These are phyloP conservation scores for Margaritifera margaritifera DNA, from an alignment of 2,888 invertebrate genomes.

Conservation along the genomic window DNA sequence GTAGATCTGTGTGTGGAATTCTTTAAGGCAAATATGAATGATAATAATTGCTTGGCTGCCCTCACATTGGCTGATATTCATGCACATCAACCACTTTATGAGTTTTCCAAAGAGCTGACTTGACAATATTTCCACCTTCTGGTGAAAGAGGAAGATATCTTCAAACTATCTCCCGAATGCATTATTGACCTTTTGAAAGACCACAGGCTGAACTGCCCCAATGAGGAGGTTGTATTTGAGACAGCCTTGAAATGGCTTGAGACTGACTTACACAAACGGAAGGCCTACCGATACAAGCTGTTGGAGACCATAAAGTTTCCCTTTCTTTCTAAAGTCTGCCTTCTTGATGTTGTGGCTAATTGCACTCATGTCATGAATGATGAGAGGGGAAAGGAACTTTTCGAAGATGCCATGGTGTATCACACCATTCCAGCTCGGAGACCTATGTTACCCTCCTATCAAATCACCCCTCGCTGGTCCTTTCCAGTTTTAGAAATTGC, in stretches of 20 bases:
- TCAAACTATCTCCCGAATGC: constrained; percentile 57
- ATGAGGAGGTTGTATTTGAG: constrained; percentile 60
- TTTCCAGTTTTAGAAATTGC: constrained; percentile 56
- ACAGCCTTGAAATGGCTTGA: constrained; percentile 60
- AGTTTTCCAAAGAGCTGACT: constrained; percentile 56
- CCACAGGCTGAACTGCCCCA: constrained; percentile 51
- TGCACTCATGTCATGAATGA: constrained; percentile 49
- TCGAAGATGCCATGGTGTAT: constrained; percentile 59
- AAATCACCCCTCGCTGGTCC: constrained; percentile 60
- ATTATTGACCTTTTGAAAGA: constrained; percentile 58
- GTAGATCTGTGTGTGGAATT: constrained; percentile 55
- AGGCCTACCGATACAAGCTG: constrained; percentile 43
- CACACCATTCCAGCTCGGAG: constrained; percentile 61
- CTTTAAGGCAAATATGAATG: constrained; percentile 61
- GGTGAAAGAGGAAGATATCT: constrained; percentile 60
- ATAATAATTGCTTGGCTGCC: constrained; percentile 62
- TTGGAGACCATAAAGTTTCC: constrained; percentile 64
- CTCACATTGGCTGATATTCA: constrained; percentile 62
- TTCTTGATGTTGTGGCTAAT: constrained; percentile 56
- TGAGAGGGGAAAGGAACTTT: constrained; percentile 54
- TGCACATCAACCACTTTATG: constrained; percentile 58
- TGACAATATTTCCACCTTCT: constrained; percentile 57
- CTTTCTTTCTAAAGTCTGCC: constrained; percentile 52
- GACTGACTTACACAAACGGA: constrained; percentile 45
- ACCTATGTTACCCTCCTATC: constrained; percentile 59